Base-by-base conservation (phyloP, 2,888 invertebrate genomes). In the Rhingia rostrata region DNA sequence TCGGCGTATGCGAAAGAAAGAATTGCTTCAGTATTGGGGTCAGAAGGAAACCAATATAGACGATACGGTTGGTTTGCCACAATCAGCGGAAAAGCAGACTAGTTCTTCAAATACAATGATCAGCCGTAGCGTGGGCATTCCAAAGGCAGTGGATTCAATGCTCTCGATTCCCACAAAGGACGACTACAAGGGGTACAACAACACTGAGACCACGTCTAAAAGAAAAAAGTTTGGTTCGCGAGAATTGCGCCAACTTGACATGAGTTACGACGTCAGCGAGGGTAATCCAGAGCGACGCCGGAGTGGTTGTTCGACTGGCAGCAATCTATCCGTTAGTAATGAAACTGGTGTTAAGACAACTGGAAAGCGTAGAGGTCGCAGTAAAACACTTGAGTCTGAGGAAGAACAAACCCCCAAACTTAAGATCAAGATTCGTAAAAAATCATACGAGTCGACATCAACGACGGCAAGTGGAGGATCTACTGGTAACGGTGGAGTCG, bases 101-200 rank as follows among this genome's bases (percentile, higher is more conserved):
- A 88, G 86, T 30, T 73, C 89, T 70, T 88, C 89, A 3, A 87
- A 88, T 63, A 92, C 93, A 58, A 93, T 94, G 39, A 94, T 96
- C 60, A 95, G 88, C 53, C 86, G 90, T 53, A 81, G 86, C 39
- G 88, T 88, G 6, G 89, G 88, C 5, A 96, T 97, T 88, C 97
- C 97, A 0, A 97, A 97, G 91, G 97, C 97, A 3, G 96, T 97
- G 6, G 96, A 97, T 30, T 97, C 97, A 7, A 97, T 97, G 95
- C 61, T 88, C 45, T 96, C 96, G 81, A 96, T 97, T 88, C 96
- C 97, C 1, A 96, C 97, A 0, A 94, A 96, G 87, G 96, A 97
- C 86, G 97, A 97, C 89, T 96, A 97, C 88, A 94, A 95, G 88
- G 95, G 95, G 67, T 89, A 89, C 58, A 87, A 88, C n/a, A 93